phyloP scores from a whole-genome alignment of 2,113 vertebrate species.

The Alethe diademata region DNA sequence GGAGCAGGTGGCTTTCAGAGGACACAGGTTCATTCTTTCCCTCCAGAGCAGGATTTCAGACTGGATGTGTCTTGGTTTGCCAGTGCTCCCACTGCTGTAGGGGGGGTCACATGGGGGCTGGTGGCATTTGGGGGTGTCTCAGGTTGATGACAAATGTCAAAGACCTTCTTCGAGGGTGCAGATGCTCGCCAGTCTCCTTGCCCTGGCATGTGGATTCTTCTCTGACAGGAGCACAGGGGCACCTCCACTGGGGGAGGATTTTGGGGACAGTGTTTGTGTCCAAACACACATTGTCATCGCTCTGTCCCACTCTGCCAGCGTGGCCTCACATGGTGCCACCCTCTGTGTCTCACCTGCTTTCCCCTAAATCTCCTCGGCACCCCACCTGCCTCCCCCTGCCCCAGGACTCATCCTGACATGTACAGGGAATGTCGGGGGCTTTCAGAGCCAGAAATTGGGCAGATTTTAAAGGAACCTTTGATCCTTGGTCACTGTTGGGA shows the following conservation, averaged over 20 bases:
- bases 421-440: rapidly evolving
- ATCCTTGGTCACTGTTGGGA: rapidly evolving
- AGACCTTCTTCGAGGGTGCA: background rate
- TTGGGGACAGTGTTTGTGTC: background rate
- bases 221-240: background rate
- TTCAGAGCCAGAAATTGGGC: background rate
- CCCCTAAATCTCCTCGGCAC: no score
- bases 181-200: background rate
- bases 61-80: background rate
- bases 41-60: background rate
- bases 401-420: background rate
- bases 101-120: background rate
- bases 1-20: background rate
- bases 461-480: background rate
- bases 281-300: rapidly evolving
- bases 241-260: rapidly evolving
- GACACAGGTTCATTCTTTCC: background rate
- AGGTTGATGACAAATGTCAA: background rate
- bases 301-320: rapidly evolving
- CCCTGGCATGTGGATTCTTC: background rate
- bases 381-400: background rate
- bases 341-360: background rate
- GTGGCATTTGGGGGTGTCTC: background rate
- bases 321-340: background rate
- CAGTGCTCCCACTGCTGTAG: background rate